Base-by-base conservation (phyloP, 2,888 invertebrate species). In the Drosophila koepferae region DNA sequence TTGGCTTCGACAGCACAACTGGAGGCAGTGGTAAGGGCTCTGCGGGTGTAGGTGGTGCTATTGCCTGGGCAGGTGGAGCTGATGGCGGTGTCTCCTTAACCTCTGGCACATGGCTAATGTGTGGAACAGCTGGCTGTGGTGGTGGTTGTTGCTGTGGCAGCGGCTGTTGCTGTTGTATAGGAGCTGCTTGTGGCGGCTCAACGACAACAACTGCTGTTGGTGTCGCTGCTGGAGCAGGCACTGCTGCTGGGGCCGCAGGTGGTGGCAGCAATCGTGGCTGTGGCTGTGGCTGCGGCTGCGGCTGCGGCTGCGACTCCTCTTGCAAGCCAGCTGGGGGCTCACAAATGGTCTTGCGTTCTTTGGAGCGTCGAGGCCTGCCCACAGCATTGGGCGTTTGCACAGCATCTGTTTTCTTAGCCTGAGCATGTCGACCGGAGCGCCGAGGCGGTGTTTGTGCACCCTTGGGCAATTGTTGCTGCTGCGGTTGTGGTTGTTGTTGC, bases 281-380 rank as follows among this genome's bases (percentile, higher is more conserved):
- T 6, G 49, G 20, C 23, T 95, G 8, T n/a, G n/a, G n/a, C n/a
- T n/a, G 8, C 8, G 51, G 20, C 20, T 95, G 8, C 7, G 51
- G 16, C 23, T 63, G 8, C 8, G 49, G 20, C 23, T 95, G 8
- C 7, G 51, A 14, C 23, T 95, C 95, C 1, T 81, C 77, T 44
- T 72, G 74, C 43, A 65, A 28, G 16, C 34, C 65, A 1, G 66
- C 20, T 6, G 79, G 70, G 3, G 70, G 23, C 16, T 95, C 95
- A 72, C 95, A 96, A 0, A 96, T 96, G 12, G 94, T 93, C 82
- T 96, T 94, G 58, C 96, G 94, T 74, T 95, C 95, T 77, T 95
- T 94, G 2, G 94, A 94, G 73, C 95, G 94, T 69, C 95, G 94
- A 3, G 93, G 94, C 7, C 95, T 95, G 63, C 96, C 94, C 0